Percentiles rank a stretch among this genome's conserved stretches.
These are phyloP conservation scores for Mastigias papua DNA, from an alignment of 30 jellyfish, hydroid and myxozoan genomes.

Conservation along the genomic window DNA sequence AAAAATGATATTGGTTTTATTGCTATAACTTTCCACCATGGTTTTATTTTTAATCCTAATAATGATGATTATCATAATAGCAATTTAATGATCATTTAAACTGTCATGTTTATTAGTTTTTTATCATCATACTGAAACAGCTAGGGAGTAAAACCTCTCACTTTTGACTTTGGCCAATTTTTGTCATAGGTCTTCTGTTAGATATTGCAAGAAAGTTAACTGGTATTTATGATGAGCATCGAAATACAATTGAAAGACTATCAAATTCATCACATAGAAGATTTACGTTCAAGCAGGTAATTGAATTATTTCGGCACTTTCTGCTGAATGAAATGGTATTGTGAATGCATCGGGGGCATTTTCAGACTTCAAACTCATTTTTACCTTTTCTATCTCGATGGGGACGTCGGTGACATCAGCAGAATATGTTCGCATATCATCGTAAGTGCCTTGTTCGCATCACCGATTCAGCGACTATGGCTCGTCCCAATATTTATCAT, in stretches of 20 bases:
- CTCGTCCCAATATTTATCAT: neutral
- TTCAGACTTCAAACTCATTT: no score
- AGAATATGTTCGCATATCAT: no score
- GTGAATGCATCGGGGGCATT: neutral
- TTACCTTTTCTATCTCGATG: no score
- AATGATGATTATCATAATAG: no score
- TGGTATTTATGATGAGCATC: neutral
- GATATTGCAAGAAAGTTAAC: neutral
- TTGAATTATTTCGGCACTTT: neutral
- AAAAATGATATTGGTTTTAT: no score
- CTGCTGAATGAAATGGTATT: no score
- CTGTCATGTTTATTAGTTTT: neutral
- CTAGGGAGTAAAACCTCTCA: neutral
- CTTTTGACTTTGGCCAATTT: neutral
- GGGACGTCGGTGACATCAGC: no score
- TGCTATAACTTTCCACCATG: neutral
- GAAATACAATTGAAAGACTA: neutral
- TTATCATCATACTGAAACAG: neutral
- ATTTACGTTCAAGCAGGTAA: neutral
- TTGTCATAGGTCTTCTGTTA: slow-evolving; percentile 1
- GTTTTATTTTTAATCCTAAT: no score
- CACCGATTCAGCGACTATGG: neutral
- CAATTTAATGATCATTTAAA: neutral
- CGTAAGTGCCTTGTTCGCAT: neutral
- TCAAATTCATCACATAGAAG: neutral